Evolutionary conservation across 2,888 invertebrate species (phyloP).

Genomic region (Diaphora mendica): DNA sequence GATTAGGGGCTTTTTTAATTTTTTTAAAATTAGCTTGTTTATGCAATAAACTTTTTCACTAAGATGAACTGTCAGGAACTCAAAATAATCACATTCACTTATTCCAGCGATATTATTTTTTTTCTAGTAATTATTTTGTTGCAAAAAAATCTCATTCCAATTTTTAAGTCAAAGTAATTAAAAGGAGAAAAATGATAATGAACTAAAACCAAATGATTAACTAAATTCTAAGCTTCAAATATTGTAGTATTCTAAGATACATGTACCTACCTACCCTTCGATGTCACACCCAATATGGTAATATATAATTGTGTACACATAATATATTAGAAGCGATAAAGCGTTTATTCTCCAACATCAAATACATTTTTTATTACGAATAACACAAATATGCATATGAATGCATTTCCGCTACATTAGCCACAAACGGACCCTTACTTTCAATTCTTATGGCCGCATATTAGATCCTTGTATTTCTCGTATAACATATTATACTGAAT

Average conservation of each 20-base stretch:
- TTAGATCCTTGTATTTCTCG: background rate
- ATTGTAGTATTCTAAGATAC: background rate
- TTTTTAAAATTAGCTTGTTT: too few relatives aligned
- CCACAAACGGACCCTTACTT: constrained; percentile 26
- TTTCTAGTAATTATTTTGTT: too few relatives aligned
- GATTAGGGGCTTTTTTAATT: too few relatives aligned
- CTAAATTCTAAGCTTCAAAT: too few relatives aligned
- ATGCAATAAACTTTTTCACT: too few relatives aligned
- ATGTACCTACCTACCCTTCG: background rate
- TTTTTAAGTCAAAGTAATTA: too few relatives aligned
- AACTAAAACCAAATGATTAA: too few relatives aligned
- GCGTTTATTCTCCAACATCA: constrained; percentile 17
- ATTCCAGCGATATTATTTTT: too few relatives aligned
- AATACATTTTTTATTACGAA: constrained; percentile 24
- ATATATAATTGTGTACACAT: background rate
- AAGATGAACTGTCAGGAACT: too few relatives aligned
- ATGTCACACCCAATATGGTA: background rate
- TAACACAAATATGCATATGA: constrained; percentile 33
- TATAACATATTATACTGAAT: background rate
- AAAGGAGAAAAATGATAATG: too few relatives aligned
- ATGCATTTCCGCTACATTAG: constrained; percentile 47
- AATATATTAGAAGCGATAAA: background rate
- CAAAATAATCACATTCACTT: too few relatives aligned
- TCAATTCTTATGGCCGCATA: constrained; percentile 18
- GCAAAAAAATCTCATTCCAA: too few relatives aligned